Base-by-base conservation (phyloP, 2,113 vertebrate genomes). In the Passer domesticus region DNA sequence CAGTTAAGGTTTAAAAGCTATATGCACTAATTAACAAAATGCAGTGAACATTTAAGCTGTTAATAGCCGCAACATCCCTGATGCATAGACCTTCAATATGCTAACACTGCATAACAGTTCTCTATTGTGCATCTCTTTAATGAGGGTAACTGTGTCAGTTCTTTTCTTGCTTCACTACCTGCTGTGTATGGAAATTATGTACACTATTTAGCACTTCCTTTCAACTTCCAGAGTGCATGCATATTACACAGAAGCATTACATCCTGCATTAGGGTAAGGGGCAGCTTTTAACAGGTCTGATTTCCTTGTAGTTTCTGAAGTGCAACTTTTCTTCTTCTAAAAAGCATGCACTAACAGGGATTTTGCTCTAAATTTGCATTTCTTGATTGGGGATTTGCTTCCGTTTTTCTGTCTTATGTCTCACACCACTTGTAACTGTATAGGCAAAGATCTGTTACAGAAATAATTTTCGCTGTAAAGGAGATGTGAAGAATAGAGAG, bases 11-110 rank as follows among this genome's bases (percentile, higher is more conserved):
- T 96, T 97, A 96, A 96, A 98, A 97, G 92, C 97, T 93, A 81
- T 97, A 69, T 95, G 89, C 90, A 83, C 92, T 97, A 98, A 98
- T 98, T 98, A 97, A 98, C 93, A 96, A 97, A 98, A 96, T 97
- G 94, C 83, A 97, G 97, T 94, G 96, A 97, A 96, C 91, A 67
- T 97, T 97, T 97, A 96, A 97, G 97, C 94, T 97, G 94, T 96
- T 98, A 98, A 97, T 95, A 98, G 95, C 97, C 63, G 59, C 96
- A 97, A 83, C 95, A 97, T 97, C 97, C 88, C 90, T 96, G 94
- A 92, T 97, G 96, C 95, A 94, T 87, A 94, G 96, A 94, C 87
- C 86, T 96, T 97, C 91, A 79, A 92, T 97, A 94, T 87, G 68
- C 83, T 84, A 93, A 96, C 50, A n/a, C 97, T 97, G 82, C 96